Conservation (phyloP, 1,140 invertebrate genomes). For the Penaeus indicus region DNA sequence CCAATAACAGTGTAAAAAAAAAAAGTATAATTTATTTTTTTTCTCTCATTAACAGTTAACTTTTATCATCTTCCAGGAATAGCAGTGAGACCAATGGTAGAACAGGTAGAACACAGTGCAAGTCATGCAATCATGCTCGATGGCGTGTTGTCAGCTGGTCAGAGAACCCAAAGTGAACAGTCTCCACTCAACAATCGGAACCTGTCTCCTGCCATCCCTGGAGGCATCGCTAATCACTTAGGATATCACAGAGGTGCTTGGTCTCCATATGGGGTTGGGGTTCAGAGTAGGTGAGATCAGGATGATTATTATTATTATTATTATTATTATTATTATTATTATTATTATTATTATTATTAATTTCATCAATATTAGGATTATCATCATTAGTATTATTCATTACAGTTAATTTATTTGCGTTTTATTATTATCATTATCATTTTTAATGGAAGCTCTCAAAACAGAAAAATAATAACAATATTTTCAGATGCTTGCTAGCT, state of each 20-base stretch:
- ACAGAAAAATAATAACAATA: not conserved
- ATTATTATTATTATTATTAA: too few relatives aligned
- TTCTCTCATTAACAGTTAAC: not conserved
- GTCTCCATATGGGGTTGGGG: slow-evolving; percentile 41
- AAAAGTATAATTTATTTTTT: not conserved
- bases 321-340: too few relatives aligned
- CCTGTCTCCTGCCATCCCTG: slow-evolving; percentile 27
- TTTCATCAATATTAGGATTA: too few relatives aligned
- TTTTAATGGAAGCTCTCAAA: not conserved
- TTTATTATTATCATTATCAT: too few relatives aligned
- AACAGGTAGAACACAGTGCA: not conserved
- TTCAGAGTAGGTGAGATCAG: slow-evolving; percentile 35
- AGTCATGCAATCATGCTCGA: slow-evolving; percentile 40
- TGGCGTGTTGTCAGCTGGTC: not conserved
- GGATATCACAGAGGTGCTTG: slow-evolving; percentile 42
- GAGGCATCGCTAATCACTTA: slow-evolving; percentile 40
- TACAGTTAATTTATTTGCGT: too few relatives aligned
- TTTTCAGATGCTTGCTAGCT: slow-evolving; percentile 24
- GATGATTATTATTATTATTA: too few relatives aligned
- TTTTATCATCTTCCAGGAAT: slow-evolving; percentile 16
- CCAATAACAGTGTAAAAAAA: too few relatives aligned
- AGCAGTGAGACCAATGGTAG: not conserved
- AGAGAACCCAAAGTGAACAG: slow-evolving; percentile 23
- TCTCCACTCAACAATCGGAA: slow-evolving; percentile 29
- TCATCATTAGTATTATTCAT: too few relatives aligned